These are phyloP conservation scores for Acromyrmex echinatior DNA, from an alignment of 1,140 invertebrate species.

Conservation along the genomic window DNA sequence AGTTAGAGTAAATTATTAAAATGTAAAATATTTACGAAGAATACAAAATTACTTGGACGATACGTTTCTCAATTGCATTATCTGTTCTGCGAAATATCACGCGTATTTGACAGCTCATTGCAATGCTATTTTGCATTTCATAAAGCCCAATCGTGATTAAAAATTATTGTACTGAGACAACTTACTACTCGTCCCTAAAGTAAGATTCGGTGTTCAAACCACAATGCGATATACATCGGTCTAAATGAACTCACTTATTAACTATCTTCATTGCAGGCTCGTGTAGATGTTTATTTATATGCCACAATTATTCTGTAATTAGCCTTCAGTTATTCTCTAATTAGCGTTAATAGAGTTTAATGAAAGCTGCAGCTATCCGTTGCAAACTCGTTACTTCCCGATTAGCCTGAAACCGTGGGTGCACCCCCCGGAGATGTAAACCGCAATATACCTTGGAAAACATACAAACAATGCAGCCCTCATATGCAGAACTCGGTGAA, in stretches of 20 bases:
- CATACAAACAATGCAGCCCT: not conserved
- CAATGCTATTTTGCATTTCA: not conserved
- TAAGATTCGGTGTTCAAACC: conserved; percentile 34
- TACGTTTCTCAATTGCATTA: not conserved
- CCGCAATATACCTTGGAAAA: not conserved
- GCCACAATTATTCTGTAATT: conserved; percentile 52
- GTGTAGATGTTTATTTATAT: conserved; percentile 38
- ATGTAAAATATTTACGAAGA: not conserved
- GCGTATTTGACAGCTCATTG: not conserved
- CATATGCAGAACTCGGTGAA: not conserved
- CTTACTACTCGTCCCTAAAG: conserved; percentile 27
- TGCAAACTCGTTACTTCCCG: conserved; percentile 44
- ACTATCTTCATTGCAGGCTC: conserved; percentile 5
- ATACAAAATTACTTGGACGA: not conserved
- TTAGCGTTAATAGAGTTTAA: conserved; percentile 58
- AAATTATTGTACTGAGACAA: conserved; percentile 20
- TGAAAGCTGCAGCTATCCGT: conserved; percentile 58
- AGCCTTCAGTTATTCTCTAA: conserved; percentile 40
- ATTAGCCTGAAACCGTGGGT: conserved; percentile 30
- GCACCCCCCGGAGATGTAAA: conserved; percentile 38
- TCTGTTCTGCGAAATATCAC: not conserved
- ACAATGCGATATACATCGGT: conserved; percentile 1
- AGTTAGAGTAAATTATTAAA: not conserved
- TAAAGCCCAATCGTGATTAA: not conserved
- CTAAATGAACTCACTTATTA: conserved; percentile 54